Conservation (phyloP, 2,888 invertebrate genomes). For the Dicranocentrus wangi region DNA sequence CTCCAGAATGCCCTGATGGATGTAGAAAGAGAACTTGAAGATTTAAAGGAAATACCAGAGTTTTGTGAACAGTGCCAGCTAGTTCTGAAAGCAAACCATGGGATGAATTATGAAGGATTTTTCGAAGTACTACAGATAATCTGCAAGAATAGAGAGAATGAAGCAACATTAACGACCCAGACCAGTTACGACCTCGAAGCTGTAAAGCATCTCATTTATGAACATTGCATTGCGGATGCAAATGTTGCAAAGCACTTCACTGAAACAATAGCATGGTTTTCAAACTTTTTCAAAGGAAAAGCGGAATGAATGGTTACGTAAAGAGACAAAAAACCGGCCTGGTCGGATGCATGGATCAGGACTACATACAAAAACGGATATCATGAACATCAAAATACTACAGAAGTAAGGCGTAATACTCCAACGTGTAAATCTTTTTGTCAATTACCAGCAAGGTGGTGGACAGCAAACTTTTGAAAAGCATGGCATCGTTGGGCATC, state of each 20-base stretch:
- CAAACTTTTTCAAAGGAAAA: neutral
- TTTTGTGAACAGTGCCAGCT: conserved; percentile 87
- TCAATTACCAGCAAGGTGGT: conserved; percentile 65
- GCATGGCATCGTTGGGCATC: conserved; percentile 67
- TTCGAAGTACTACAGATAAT: conserved; percentile 81
- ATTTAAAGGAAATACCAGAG: conserved; percentile 83
- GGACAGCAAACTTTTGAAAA: conserved; percentile 71
- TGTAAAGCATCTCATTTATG: conserved; percentile 59
- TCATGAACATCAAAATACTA: no score
- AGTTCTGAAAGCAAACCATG: conserved; percentile 83
- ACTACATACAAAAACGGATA: no score
- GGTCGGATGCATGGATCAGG: conserved; percentile 71
- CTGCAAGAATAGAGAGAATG: conserved; percentile 75
- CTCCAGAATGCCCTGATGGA: conserved; percentile 80
- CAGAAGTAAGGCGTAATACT: no score
- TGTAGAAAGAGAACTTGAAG: conserved; percentile 86
- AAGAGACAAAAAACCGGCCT: no score
- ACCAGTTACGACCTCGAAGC: conserved; percentile 61
- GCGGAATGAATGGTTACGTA: no score
- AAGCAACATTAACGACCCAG: conserved; percentile 4
- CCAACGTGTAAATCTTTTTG: no score
- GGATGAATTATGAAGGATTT: conserved; percentile 84
- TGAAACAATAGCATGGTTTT: neutral
- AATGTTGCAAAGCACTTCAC: neutral
- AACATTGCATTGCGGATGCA: conserved; percentile 50